These are phyloP conservation scores for Bimastos eiseni DNA, from an alignment of 2,888 invertebrate genomes.

Conservation along the genomic window DNA sequence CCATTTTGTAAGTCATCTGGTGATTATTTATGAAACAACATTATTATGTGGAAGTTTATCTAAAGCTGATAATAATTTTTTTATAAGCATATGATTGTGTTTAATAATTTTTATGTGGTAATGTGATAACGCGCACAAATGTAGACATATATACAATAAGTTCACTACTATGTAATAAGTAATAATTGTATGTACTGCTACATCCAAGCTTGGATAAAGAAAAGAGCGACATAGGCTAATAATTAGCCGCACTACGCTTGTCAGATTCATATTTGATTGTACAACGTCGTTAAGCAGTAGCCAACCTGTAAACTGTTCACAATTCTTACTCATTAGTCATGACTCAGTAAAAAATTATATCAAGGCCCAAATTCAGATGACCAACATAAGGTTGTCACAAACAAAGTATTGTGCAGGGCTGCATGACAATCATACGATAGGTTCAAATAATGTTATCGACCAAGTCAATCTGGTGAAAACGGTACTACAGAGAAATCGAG, in stretches of 20 bases:
- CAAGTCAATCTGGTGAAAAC: background rate
- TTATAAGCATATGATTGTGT: background rate
- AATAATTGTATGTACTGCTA: background rate
- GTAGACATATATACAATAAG: background rate
- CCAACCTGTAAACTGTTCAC: background rate
- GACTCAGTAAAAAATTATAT: background rate
- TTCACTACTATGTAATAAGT: background rate
- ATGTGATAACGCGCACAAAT: background rate
- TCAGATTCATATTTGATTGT: no score
- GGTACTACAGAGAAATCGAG: background rate
- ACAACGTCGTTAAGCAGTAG: no score
- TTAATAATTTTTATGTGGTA: background rate
- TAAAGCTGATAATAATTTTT: background rate
- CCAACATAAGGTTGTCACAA: background rate
- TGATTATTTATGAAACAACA: background rate
- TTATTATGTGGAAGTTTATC: no score
- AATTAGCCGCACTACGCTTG: no score
- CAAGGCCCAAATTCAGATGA: background rate
- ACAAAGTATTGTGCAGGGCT: background rate
- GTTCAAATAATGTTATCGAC: background rate
- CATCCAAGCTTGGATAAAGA: no score
- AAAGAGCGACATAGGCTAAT: no score
- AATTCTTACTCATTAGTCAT: background rate
- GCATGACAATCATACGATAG: background rate
- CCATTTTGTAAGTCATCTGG: background rate